These are phyloP conservation scores for Antheraea pernyi DNA, from an alignment of 1,140 invertebrate genomes.

Conservation along the genomic window DNA sequence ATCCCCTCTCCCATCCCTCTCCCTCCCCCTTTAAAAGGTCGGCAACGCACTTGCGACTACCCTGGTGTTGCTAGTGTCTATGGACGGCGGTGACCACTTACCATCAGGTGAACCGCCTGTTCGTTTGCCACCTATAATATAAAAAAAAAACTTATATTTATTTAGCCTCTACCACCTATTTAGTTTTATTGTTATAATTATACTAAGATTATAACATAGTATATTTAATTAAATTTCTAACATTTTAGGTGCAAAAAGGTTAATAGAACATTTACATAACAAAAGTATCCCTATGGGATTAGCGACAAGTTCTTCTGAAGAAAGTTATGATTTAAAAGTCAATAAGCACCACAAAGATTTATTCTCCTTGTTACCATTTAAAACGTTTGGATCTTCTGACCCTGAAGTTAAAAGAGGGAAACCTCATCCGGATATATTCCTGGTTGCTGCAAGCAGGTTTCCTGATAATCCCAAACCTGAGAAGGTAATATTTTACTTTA, in stretches of 20 bases:
- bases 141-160: too few species aligned
- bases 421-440: conserved; percentile 89
- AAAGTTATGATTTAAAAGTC: conserved; percentile 84
- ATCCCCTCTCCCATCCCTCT: too few species aligned
- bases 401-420: conserved; percentile 88
- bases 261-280: conserved; percentile 84
- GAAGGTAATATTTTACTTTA: conserved; percentile 55
- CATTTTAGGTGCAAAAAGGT: conserved; percentile 82
- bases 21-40: too few species aligned
- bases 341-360: conserved; percentile 83
- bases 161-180: too few species aligned
- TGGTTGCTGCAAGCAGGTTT: conserved; percentile 86
- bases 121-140: too few species aligned
- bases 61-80: too few species aligned
- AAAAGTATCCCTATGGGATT: conserved; percentile 85
- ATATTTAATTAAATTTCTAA: background rate
- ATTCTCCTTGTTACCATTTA: conserved; percentile 83
- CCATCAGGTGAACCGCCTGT: too few species aligned
- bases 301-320: conserved; percentile 85
- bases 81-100: too few species aligned
- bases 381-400: conserved; percentile 86
- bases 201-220: background rate
- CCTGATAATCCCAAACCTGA: conserved; percentile 79
- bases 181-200: too few species aligned
- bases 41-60: too few species aligned